A percentile compares a stretch with the other conserved stretches of the same genome.
These are phyloP conservation scores for Galaxias olidus DNA, from an alignment of 2,797 vertebrate genomes.

Conservation along the genomic window DNA sequence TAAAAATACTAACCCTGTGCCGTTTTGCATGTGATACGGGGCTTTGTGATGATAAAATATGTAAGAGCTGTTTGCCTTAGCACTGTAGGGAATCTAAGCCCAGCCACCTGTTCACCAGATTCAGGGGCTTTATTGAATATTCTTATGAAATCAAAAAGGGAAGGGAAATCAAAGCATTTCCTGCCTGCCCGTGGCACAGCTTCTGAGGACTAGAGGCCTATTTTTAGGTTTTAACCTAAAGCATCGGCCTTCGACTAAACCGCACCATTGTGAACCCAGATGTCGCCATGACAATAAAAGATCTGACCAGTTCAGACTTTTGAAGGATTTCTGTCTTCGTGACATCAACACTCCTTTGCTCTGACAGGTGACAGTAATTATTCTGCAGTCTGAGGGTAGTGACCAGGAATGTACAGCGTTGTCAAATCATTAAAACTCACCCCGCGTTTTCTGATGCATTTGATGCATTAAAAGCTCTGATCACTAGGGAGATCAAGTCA, in stretches of 20 bases:
- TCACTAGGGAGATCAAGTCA: too few relatives aligned
- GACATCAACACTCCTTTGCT: slow-evolving; percentile 33
- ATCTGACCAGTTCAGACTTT: slow-evolving; percentile 39
- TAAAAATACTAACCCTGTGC: slow-evolving; percentile 21
- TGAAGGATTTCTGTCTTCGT: slow-evolving; percentile 31
- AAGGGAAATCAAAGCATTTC: slow-evolving; percentile 80
- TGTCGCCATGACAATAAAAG: slow-evolving; percentile 62
- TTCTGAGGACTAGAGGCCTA: slow-evolving; percentile 75
- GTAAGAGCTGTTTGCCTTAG: slow-evolving; percentile 72
- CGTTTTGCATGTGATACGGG: slow-evolving; percentile 52
- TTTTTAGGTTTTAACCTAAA: slow-evolving; percentile 78
- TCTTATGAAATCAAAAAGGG: slow-evolving; percentile 72
- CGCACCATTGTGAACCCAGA: slow-evolving; percentile 68
- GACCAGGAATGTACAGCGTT: neutral
- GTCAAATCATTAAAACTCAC: too few relatives aligned
- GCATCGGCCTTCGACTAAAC: slow-evolving; percentile 64
- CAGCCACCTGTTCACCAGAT: slow-evolving; percentile 82
- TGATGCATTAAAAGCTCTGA: too few relatives aligned
- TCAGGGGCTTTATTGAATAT: slow-evolving; percentile 77
- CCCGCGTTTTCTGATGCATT: too few relatives aligned
- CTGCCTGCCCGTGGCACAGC: slow-evolving; percentile 77
- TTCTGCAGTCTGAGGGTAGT: slow-evolving; percentile 1
- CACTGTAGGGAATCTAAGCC: slow-evolving; percentile 67
- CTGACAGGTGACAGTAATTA: slow-evolving; percentile 39
- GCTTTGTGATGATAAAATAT: slow-evolving; percentile 74